Percentiles rank a stretch among this genome's conserved stretches.
phyloP scores from a whole-genome alignment of 2,797 vertebrate species.

The Sebastes vulpes region DNA sequence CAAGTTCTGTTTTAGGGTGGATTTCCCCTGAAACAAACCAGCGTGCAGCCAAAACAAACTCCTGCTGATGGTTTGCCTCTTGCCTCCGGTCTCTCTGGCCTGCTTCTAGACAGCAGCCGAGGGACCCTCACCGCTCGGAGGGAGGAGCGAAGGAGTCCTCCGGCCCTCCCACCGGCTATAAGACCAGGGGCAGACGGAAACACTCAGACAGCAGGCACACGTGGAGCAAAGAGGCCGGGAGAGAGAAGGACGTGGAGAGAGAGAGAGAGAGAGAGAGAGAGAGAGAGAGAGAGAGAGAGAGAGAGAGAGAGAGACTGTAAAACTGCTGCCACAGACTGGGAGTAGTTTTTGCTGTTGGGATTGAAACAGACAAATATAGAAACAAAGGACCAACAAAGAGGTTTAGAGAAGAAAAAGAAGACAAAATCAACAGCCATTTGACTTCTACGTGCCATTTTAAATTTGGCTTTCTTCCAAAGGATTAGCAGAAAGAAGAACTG shows the following conservation, averaged over 20 bases:
- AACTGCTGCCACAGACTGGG: constrained; percentile 54
- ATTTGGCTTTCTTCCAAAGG: constrained; percentile 42
- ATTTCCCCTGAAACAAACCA: constrained; percentile 73
- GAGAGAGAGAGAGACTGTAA: constrained; percentile 47
- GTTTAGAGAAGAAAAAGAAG: constrained; percentile 31
- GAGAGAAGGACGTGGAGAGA: constrained; percentile 44
- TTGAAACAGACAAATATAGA: constrained; percentile 52
- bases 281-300: constrained; percentile 50
- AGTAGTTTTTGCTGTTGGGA: constrained; percentile 47
- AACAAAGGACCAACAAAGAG: constrained; percentile 25
- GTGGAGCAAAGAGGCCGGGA: constrained; percentile 80
- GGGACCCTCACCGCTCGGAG: constrained; percentile 73
- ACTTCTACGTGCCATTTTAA: constrained; percentile 41
- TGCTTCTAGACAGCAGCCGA: constrained; percentile 81
- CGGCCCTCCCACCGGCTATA: constrained; percentile 86
- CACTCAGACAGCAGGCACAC: constrained; percentile 88
- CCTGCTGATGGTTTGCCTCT: constrained; percentile 77
- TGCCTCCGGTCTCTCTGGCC: constrained; percentile 81
- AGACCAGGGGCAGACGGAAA: constrained; percentile 87
- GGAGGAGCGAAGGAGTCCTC: constrained; percentile 74
- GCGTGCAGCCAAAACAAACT: constrained; percentile 81
- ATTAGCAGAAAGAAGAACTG: constrained; percentile 57
- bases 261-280: constrained; percentile 51
- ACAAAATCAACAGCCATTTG: constrained; percentile 11
- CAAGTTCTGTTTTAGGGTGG: constrained; percentile 71